Conservation (phyloP, 1,140 invertebrate genomes). For the Euglossa dilemma region DNA sequence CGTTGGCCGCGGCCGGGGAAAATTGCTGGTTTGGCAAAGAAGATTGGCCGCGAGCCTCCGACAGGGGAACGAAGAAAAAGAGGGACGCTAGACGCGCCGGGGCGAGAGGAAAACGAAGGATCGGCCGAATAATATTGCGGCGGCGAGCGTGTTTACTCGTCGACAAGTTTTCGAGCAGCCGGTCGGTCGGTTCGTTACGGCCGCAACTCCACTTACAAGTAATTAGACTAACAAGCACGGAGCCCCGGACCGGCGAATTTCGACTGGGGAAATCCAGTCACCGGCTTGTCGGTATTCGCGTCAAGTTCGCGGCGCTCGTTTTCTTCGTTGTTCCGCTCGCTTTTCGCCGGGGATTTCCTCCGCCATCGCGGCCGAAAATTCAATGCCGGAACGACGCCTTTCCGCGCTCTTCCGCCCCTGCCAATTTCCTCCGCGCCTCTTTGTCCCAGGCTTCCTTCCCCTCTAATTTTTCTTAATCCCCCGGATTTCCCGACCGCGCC, state of each 20-base stretch:
- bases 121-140: conserved; percentile 67
- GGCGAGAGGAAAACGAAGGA: not conserved
- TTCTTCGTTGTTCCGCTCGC: conserved; percentile 13
- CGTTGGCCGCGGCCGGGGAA: conserved; percentile 48
- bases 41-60: conserved; percentile 65
- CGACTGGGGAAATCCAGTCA: conserved; percentile 50
- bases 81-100: not conserved
- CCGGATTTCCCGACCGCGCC: too few species aligned
- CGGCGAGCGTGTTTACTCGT: conserved; percentile 68
- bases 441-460: too few species aligned
- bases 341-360: not conserved
- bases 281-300: conserved; percentile 32
- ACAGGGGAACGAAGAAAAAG: conserved; percentile 34
- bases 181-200: conserved; percentile 66
- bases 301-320: conserved; percentile 26
- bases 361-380: not conserved
- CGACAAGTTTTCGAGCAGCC: conserved; percentile 68
- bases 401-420: too few species aligned
- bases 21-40: conserved; percentile 74
- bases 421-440: too few species aligned
- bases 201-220: conserved; percentile 66
- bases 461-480: too few species aligned
- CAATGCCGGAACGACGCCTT: too few species aligned
- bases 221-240: conserved; percentile 67
- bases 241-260: conserved; percentile 40